Conservation (phyloP, 37 sponge, comb jelly and placozoan species). For the Ephydatia muelleri region DNA sequence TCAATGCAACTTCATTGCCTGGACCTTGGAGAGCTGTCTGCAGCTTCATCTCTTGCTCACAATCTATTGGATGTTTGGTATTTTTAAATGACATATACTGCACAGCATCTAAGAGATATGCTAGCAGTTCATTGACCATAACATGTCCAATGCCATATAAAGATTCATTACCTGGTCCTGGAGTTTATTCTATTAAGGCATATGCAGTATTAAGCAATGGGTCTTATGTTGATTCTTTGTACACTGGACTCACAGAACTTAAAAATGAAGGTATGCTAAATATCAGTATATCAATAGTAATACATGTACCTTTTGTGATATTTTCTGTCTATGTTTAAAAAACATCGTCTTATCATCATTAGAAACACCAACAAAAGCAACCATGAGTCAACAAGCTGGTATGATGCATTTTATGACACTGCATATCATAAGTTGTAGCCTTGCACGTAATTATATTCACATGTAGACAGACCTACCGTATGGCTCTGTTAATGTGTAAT, state of each 20-base stretch:
- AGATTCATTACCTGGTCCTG: neutral
- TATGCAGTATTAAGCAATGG: neutral
- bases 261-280: neutral
- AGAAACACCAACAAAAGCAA: too few relatives aligned
- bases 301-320: too few relatives aligned
- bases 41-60: neutral
- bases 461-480: too few relatives aligned
- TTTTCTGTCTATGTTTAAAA: too few relatives aligned
- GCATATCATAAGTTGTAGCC: too few relatives aligned
- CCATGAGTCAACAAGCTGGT: too few relatives aligned
- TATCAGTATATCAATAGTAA: too few relatives aligned
- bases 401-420: too few relatives aligned
- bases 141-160: neutral
- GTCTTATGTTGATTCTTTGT: neutral
- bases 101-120: neutral
- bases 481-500: too few relatives aligned
- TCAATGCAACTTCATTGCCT: neutral
- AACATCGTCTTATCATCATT: too few relatives aligned
- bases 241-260: neutral
- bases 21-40: neutral
- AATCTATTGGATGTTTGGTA: neutral
- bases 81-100: neutral
- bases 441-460: too few relatives aligned
- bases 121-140: neutral
- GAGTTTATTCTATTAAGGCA: neutral